Evolutionary conservation across 2,888 invertebrate genomes (phyloP).

Genomic region (Cheilosia impressa): DNA sequence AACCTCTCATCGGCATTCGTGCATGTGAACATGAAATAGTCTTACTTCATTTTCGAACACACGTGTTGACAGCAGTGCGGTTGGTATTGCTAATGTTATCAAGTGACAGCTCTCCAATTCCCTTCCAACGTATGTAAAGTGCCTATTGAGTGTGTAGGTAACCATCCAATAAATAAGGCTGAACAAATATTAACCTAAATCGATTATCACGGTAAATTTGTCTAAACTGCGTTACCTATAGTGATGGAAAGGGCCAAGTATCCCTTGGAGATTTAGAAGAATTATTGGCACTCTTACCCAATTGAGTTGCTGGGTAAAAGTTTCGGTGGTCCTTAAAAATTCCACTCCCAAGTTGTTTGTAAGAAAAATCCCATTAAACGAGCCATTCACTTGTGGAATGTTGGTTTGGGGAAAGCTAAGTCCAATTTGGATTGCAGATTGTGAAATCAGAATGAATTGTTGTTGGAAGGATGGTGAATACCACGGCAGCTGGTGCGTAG

Average conservation of each 20-base stretch:
- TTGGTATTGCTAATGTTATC: slow-evolving; percentile 32
- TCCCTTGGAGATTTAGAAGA: slow-evolving; percentile 33
- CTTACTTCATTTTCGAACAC: slow-evolving; percentile 37
- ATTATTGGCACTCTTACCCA: slow-evolving; percentile 49
- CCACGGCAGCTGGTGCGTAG: background rate
- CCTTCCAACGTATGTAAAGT: slow-evolving; percentile 25
- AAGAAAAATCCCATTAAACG: slow-evolving; percentile 50
- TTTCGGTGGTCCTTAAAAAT: slow-evolving; percentile 37
- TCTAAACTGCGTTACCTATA: slow-evolving; percentile 58
- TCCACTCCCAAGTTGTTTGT: slow-evolving; percentile 37
- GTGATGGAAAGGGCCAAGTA: background rate
- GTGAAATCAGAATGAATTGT: slow-evolving; percentile 45
- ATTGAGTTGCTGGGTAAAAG: slow-evolving; percentile 40
- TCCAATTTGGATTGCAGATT: slow-evolving; percentile 42
- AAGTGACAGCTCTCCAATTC: background rate
- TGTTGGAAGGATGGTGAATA: background rate
- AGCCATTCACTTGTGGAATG: background rate
- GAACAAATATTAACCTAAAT: slow-evolving; percentile 62
- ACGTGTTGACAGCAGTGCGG: slow-evolving; percentile 56
- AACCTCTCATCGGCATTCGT: slow-evolving; percentile 2
- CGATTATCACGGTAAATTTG: slow-evolving; percentile 72
- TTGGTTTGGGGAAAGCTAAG: background rate
- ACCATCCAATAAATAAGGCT: slow-evolving; percentile 13
- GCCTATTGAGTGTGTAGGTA: slow-evolving; percentile 10
- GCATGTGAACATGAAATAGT: slow-evolving; percentile 41